Percentiles rank a stretch among this genome's conserved stretches.
phyloP scores from a whole-genome alignment of 2,888 invertebrate species.

The Pterostichus madidus region DNA sequence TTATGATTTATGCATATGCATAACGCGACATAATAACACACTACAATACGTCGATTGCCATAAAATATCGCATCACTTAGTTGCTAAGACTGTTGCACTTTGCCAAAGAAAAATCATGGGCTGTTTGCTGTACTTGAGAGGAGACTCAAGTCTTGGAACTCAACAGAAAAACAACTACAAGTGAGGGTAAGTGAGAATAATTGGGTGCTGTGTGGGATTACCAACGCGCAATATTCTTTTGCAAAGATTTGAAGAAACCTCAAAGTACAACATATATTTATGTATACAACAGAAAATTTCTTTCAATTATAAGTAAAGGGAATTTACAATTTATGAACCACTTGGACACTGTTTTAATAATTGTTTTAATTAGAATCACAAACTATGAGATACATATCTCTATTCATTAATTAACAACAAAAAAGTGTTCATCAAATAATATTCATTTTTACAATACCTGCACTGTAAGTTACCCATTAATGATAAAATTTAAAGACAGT shows the following conservation, averaged over 20 bases:
- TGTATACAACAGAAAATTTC: too few species aligned
- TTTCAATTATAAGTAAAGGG: too few species aligned
- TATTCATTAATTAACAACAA: too few species aligned
- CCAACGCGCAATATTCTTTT: not conserved
- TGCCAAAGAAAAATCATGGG: conserved; percentile 46
- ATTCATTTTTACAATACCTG: too few species aligned
- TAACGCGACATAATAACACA: conserved; percentile 65
- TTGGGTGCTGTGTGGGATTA: conserved; percentile 27
- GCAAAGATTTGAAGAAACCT: not conserved
- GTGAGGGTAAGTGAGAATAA: conserved; percentile 47
- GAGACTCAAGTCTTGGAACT: not conserved
- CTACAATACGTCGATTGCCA: conserved; percentile 65
- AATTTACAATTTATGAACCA: too few species aligned
- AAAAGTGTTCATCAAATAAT: too few species aligned
- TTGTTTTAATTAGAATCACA: too few species aligned
- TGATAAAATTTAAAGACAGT: too few species aligned
- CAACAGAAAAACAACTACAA: conserved; percentile 4
- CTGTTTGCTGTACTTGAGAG: not conserved
- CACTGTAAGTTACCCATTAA: too few species aligned
- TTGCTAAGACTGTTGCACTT: conserved; percentile 58
- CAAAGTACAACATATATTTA: not conserved
- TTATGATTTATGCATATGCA: conserved; percentile 66
- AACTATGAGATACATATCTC: too few species aligned
- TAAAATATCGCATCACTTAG: conserved; percentile 66
- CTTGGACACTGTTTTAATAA: too few species aligned